Evolutionary conservation across 2,888 invertebrate genomes (phyloP).

Genomic region (Eubasilissa splendida): DNA sequence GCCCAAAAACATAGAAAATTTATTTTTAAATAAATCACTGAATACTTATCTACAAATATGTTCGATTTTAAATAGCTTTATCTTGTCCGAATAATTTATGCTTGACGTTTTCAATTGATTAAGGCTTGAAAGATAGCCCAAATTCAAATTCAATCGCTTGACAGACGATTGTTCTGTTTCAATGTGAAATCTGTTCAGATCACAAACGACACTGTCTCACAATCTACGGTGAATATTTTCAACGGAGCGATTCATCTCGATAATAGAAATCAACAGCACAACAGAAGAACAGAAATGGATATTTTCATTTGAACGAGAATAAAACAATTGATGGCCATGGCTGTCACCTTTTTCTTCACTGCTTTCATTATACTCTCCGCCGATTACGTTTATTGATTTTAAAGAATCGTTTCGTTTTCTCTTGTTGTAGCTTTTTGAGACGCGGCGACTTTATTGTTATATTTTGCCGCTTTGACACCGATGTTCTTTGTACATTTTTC

Average conservation of each 20-base stretch:
- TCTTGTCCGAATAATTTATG: background rate
- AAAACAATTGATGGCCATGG: background rate
- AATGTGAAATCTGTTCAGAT: background rate
- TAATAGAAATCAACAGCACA: background rate
- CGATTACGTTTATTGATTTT: background rate
- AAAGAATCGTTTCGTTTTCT: too few relatives aligned
- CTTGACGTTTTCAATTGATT: background rate
- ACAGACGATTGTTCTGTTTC: background rate
- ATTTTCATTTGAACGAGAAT: background rate
- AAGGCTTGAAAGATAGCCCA: background rate
- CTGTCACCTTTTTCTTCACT: background rate
- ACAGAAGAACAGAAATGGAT: conserved; percentile 3
- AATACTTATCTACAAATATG: too few relatives aligned
- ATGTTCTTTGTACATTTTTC: conserved; percentile 49
- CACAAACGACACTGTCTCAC: background rate
- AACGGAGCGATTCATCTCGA: background rate
- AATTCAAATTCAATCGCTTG: conserved; percentile 6
- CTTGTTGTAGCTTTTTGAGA: conserved; percentile 8
- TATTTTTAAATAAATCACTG: too few relatives aligned
- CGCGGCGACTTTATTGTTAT: conserved; percentile 30
- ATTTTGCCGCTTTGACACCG: conserved; percentile 42
- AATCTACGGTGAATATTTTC: background rate
- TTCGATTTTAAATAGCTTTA: too few relatives aligned
- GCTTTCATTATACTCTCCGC: background rate
- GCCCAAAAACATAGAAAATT: too few relatives aligned